phyloP scores from a whole-genome alignment of 2,113 vertebrate genomes.

The Microtus oregoni region DNA sequence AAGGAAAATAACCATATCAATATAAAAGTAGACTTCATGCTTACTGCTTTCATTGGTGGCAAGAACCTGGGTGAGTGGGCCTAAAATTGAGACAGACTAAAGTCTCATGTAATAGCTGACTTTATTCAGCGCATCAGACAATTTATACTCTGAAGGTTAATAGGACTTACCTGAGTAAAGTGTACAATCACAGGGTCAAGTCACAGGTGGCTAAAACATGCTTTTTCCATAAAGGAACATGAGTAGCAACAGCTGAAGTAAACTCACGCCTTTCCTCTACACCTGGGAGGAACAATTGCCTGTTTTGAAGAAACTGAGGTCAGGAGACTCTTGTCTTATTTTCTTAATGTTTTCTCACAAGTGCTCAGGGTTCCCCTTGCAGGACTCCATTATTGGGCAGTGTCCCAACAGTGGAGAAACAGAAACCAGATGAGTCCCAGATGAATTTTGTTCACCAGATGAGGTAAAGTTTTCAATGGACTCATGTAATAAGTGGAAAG shows the following conservation, averaged over 20 bases:
- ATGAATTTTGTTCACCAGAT: background rate
- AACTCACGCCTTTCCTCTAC: background rate
- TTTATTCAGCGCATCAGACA: background rate
- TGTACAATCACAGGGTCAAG: background rate
- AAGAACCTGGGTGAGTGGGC: background rate
- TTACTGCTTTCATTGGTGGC: background rate
- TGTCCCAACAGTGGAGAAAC: background rate
- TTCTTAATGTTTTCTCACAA: background rate
- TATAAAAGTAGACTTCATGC: background rate
- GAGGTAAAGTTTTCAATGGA: background rate
- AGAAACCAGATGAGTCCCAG: background rate
- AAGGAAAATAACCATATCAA: background rate
- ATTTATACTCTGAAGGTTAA: background rate
- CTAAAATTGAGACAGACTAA: background rate
- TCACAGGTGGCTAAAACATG: background rate
- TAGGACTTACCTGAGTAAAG: background rate
- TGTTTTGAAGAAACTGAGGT: background rate
- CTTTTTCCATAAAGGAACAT: background rate
- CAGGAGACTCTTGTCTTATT: background rate
- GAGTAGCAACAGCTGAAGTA: background rate
- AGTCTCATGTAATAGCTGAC: background rate
- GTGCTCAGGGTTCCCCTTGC: background rate
- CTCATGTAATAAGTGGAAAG: background rate
- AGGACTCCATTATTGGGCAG: background rate
- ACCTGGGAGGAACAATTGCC: too few species aligned